Percentiles rank a stretch among this genome's conserved stretches.
phyloP scores from a whole-genome alignment of 2,888 invertebrate genomes.

The Sphaerophoria taeniata region DNA sequence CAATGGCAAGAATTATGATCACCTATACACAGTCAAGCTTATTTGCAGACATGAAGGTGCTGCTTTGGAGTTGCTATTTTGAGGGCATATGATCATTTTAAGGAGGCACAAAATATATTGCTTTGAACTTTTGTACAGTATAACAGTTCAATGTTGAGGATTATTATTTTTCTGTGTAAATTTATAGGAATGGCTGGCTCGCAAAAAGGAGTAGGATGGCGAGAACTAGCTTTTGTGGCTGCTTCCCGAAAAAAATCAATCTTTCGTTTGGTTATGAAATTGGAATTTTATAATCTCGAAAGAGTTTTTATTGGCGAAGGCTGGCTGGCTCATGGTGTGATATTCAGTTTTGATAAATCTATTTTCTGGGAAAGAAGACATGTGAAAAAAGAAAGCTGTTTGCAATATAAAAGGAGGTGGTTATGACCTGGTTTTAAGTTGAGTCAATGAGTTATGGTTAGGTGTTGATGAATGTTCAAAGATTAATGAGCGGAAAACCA shows the following conservation, averaged over 20 bases:
- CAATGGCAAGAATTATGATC: conserved; percentile 71
- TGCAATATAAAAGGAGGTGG: conserved; percentile 9
- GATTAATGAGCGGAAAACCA: too few species aligned
- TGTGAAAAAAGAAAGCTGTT: conserved; percentile 32
- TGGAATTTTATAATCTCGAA: conserved; percentile 58
- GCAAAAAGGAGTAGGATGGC: too few species aligned
- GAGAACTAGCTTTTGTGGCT: neutral
- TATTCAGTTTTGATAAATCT: conserved; percentile 18
- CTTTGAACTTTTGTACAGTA: conserved; percentile 74
- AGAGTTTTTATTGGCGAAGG: conserved; percentile 14
- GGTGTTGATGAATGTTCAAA: too few species aligned
- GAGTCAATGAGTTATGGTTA: neutral
- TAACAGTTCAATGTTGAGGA: conserved; percentile 67
- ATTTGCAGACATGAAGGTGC: neutral
- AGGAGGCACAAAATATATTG: conserved; percentile 62
- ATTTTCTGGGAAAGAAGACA: conserved; percentile 31
- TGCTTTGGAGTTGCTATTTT: neutral
- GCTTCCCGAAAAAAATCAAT: conserved; percentile 51
- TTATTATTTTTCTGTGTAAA: conserved; percentile 59
- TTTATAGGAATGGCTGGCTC: neutral
- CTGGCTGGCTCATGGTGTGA: neutral
- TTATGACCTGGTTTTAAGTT: neutral
- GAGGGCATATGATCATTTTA: conserved; percentile 14
- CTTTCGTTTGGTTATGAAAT: conserved; percentile 66
- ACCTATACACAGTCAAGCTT: conserved; percentile 51